These are phyloP conservation scores for Grammomys dolichurus DNA, from an alignment of 2,113 vertebrate genomes.

Conservation along the genomic window DNA sequence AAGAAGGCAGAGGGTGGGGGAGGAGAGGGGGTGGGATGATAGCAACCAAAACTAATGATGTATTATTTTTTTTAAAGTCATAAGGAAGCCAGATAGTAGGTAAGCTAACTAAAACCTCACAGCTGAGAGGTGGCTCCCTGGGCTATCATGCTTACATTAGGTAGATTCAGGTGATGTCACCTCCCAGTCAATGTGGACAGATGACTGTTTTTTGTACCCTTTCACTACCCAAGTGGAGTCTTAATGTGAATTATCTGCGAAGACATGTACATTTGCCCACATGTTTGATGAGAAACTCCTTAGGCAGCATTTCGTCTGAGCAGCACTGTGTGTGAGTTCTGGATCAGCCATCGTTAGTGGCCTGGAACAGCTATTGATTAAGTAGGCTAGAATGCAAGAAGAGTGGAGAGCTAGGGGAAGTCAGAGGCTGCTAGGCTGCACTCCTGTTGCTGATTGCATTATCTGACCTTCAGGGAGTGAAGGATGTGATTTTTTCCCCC, in stretches of 20 bases:
- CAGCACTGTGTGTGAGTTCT: not conserved
- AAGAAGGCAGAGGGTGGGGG: not conserved
- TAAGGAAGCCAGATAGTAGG: not conserved
- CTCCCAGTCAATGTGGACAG: no score
- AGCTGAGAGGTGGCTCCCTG: not conserved
- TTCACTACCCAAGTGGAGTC: not conserved
- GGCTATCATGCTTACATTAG: not conserved
- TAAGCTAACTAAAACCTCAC: not conserved
- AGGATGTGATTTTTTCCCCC: not conserved
- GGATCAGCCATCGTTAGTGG: not conserved
- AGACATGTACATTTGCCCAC: not conserved
- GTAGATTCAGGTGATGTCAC: not conserved
- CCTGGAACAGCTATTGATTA: not conserved
- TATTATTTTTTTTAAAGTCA: not conserved
- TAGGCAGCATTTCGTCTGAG: not conserved
- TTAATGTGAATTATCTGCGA: not conserved
- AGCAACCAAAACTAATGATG: not conserved
- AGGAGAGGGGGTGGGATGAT: not conserved
- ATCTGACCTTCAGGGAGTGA: not conserved
- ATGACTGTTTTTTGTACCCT: no score
- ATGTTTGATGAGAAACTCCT: not conserved
- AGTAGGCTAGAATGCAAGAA: not conserved
- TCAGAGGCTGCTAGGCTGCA: not conserved
- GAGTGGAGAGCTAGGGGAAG: not conserved
- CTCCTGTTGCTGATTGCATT: not conserved